Base-by-base conservation (phyloP, 2,888 invertebrate species). In the Lucinisca nassula region DNA sequence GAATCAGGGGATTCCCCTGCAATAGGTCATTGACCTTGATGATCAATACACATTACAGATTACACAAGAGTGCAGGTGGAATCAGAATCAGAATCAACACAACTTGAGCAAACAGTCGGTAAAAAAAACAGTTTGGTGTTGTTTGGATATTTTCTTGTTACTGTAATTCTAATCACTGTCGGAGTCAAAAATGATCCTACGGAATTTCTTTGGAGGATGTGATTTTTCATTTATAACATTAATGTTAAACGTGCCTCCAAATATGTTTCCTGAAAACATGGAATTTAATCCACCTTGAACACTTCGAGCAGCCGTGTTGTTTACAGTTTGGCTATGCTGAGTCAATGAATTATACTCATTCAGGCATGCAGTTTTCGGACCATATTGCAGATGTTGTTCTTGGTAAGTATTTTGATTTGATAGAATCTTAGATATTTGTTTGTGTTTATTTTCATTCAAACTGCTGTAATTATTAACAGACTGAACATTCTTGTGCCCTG, bases 381-480 rank as follows among this genome's bases (percentile, higher is more conserved):
- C 67, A 67, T 67, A 67, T 1, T 10, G 12, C 17, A 4, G 17
- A 2, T 4, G 67, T 24, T 12, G 35, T 35, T 10, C 67, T 21
- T 67, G 67, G 67, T 67, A 35, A 67, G 67, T 67, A 2, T 1
- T 35, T 17, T 6, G 17, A 67, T 51, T 70, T 6, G 87, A 87
- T 3, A 88, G 14, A 38, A 88, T 74, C 72, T 45, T 79, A 8
- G 84, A 88, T 51, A 74, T 79, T 14, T 74, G n/a, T 35, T 61
- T 84, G n/a, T 84, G 88, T 58, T 80, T 84, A 51, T 82, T 67
- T 72, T 88, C 88, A 76, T 75, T 75, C 82, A 88, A 82, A 32
- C 35, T 37, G 40, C 70, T 75, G 55, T 88, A 88, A 73, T 79
- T 84, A 0, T 85, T 27, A 0, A 88, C 85, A 30, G 88, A 85